phyloP scores from a whole-genome alignment of 2,797 vertebrate genomes.

The Falco rusticolus region DNA sequence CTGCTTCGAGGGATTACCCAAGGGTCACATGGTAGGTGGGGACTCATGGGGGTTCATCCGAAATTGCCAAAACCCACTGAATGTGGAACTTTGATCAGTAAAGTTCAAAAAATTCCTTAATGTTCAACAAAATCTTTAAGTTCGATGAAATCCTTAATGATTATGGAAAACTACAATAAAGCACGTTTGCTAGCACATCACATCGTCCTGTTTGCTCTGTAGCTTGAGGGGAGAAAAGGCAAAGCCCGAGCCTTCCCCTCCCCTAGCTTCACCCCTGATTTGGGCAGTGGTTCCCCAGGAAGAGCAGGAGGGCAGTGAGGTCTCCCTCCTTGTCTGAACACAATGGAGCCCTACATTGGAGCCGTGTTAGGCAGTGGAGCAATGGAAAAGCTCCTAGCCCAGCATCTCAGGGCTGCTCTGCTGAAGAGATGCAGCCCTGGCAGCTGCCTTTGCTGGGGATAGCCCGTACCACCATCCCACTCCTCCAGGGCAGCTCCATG shows the following conservation, averaged over 20 bases:
- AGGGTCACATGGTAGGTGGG: neutral
- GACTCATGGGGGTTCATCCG: neutral
- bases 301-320: neutral
- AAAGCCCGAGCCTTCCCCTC: neutral
- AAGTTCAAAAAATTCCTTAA: neutral
- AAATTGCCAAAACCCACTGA: neutral
- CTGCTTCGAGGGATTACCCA: neutral
- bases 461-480: rapidly evolving
- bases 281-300: neutral
- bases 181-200: constrained; percentile 2
- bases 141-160: constrained; percentile 40
- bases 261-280: neutral
- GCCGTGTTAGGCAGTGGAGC: neutral
- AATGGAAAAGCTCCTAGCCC: neutral
- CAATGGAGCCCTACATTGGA: neutral
- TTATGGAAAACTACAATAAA: constrained; percentile 73
- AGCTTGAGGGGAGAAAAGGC: neutral
- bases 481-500: rapidly evolving
- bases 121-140: neutral
- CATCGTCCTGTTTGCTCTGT: constrained; percentile 44
- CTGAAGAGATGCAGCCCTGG: neutral
- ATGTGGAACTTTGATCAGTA: neutral
- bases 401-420: neutral
- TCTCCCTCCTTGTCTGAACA: neutral
- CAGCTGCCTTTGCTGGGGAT: neutral